These are phyloP conservation scores for Anisognathus igniventris DNA, from an alignment of 2,797 vertebrate genomes.

Conservation along the genomic window DNA sequence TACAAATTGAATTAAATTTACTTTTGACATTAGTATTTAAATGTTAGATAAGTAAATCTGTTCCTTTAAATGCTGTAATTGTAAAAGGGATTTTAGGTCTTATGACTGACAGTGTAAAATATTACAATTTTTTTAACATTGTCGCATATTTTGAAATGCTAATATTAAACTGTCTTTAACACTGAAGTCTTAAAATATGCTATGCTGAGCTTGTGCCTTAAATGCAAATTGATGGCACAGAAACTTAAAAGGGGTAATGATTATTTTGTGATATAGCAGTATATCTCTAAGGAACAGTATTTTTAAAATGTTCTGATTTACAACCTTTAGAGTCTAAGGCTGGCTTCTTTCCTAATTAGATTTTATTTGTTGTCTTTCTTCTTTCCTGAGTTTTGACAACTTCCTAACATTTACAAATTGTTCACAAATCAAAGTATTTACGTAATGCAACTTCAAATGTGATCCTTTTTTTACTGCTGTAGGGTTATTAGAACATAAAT, in stretches of 20 bases:
- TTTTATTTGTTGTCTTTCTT: neutral
- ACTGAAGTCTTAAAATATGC: neutral
- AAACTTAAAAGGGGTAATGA: neutral
- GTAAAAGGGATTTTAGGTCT: conserved; percentile 1
- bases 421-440: neutral
- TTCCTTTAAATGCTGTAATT: neutral
- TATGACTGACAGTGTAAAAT: conserved; percentile 4
- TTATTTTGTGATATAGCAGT: neutral
- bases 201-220: neutral
- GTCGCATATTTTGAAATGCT: conserved; percentile 9
- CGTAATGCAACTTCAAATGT: neutral
- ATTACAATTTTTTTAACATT: neutral
- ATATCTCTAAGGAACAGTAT: neutral
- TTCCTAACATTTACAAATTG: neutral
- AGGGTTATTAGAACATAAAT: neutral
- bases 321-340: neutral
- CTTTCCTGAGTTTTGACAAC: neutral
- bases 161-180: neutral
- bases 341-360: neutral
- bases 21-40: conserved; percentile 5
- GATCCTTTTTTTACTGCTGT: neutral
- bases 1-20: conserved; percentile 23
- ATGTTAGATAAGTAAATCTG: conserved; percentile 18
- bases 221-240: neutral
- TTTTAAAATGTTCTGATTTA: neutral